Evolutionary conservation across 2,113 vertebrate species (phyloP).

Genomic region (Mus musculus): DNA sequence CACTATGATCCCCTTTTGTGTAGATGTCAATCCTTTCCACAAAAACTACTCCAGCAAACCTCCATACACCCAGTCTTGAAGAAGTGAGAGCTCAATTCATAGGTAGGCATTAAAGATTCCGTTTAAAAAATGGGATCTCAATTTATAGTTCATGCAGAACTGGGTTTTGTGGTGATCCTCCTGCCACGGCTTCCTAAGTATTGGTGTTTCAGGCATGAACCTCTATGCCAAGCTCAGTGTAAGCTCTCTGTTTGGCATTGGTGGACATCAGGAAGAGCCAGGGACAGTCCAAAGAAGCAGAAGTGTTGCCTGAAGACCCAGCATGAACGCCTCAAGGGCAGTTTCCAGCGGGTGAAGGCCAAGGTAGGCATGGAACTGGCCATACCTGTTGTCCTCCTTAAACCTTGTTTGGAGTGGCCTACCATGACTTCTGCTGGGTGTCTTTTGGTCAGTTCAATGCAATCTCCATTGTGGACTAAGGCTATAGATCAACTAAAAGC

Average conservation of each 20-base stretch:
- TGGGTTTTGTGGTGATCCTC: not conserved
- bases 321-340: not conserved
- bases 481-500: not conserved
- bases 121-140: not conserved
- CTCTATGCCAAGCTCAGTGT: not conserved
- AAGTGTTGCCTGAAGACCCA: not conserved
- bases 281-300: rapidly evolving
- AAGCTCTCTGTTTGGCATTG: not conserved
- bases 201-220: not conserved
- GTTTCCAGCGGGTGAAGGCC: not conserved
- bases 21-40: not conserved
- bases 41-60: not conserved
- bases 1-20: not conserved
- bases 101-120: not conserved
- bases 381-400: rapidly evolving
- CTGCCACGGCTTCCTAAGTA: not conserved
- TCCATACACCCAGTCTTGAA: rapidly evolving
- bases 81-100: not conserved
- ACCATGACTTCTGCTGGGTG: rapidly evolving
- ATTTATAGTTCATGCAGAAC: not conserved
- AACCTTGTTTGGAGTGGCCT: not conserved
- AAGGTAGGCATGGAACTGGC: rapidly evolving
- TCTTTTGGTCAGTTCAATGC: not conserved
- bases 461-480: not conserved
- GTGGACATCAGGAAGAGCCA: not conserved